These are phyloP conservation scores for Tachina fera DNA, from an alignment of 2,888 invertebrate genomes.

Conservation along the genomic window DNA sequence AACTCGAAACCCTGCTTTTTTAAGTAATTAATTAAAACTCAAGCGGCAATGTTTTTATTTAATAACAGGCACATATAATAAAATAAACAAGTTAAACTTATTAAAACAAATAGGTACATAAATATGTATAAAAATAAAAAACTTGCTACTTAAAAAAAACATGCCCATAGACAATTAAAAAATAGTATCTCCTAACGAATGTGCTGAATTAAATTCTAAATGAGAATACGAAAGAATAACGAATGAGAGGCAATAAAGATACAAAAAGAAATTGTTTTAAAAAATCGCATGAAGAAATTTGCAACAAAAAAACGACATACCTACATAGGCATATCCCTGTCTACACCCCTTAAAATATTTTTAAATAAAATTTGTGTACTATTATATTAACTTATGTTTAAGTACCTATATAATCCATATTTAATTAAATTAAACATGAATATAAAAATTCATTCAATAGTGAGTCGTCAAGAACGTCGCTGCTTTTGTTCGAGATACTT, in stretches of 20 bases:
- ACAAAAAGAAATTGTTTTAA: constrained; percentile 26
- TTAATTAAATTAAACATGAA: constrained; percentile 30
- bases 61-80: too few species aligned
- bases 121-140: not conserved
- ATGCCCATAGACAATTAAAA: constrained; percentile 47
- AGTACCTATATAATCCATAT: constrained; percentile 1
- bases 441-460: constrained; percentile 53
- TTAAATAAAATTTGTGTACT: not conserved
- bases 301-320: constrained; percentile 23
- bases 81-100: too few species aligned
- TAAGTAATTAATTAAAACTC: too few species aligned
- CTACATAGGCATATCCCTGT: not conserved
- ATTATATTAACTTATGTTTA: too few species aligned
- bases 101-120: not conserved
- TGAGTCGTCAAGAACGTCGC: constrained; percentile 14
- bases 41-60: too few species aligned
- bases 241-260: not conserved
- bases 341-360: constrained; percentile 12
- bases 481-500: too few species aligned
- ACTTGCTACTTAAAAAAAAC: constrained; percentile 6
- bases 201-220: not conserved
- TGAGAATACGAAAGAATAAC: not conserved
- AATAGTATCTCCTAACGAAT: constrained; percentile 27
- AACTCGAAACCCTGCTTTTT: too few species aligned
- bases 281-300: not conserved